These are phyloP conservation scores for Xiphias gladius DNA, from an alignment of 2,113 vertebrate species.

Conservation along the genomic window DNA sequence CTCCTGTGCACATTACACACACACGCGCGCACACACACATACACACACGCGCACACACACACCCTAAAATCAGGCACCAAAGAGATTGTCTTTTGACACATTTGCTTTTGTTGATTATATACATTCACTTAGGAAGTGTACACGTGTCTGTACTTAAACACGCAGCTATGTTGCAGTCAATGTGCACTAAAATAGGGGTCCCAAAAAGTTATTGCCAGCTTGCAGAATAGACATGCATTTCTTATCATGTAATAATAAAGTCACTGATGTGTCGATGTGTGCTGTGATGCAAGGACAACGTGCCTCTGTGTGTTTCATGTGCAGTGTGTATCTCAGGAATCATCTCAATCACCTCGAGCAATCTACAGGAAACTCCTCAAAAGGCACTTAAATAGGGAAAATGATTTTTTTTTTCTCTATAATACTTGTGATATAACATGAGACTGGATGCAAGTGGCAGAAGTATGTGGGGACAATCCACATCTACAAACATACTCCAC, in stretches of 20 bases:
- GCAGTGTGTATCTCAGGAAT: slow-evolving; percentile 57
- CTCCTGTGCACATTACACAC: slow-evolving; percentile 46
- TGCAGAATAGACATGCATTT: slow-evolving; percentile 72
- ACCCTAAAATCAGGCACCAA: slow-evolving; percentile 70
- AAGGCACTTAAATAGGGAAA: slow-evolving; percentile 84
- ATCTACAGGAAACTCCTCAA: slow-evolving; percentile 68
- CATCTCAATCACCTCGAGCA: slow-evolving; percentile 47
- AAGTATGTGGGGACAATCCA: slow-evolving; percentile 50
- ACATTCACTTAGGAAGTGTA: slow-evolving; percentile 62
- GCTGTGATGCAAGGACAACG: slow-evolving; percentile 31
- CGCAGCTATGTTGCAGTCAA: slow-evolving; percentile 11
- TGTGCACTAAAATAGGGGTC: slow-evolving; percentile 48
- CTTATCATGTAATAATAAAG: slow-evolving; percentile 40
- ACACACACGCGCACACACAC: slow-evolving; percentile 24
- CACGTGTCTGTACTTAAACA: slow-evolving; percentile 25
- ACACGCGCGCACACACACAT: slow-evolving; percentile 25
- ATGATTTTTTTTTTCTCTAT: slow-evolving; percentile 3
- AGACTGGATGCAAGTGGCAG: slow-evolving; percentile 56
- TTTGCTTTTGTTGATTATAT: slow-evolving; percentile 55
- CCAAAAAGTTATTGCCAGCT: slow-evolving; percentile 79
- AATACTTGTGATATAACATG: slow-evolving; percentile 35
- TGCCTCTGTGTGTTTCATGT: slow-evolving; percentile 64
- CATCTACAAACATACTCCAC: slow-evolving; percentile 56
- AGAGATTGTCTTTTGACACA: slow-evolving; percentile 78
- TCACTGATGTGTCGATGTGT: slow-evolving; percentile 35